These are phyloP conservation scores for Trachelipus rathkii DNA, from an alignment of 1,140 invertebrate genomes.

Conservation along the genomic window DNA sequence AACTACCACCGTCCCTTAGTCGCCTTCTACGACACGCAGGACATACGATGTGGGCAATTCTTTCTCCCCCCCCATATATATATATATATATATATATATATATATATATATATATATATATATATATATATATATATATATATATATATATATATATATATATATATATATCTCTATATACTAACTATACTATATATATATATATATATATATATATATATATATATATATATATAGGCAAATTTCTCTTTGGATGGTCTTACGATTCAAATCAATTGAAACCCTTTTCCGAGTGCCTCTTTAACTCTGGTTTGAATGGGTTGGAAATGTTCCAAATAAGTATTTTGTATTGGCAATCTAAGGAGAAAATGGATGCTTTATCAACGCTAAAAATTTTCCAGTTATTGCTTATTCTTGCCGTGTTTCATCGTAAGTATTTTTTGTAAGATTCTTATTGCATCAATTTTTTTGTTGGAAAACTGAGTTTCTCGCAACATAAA, in stretches of 20 bases:
- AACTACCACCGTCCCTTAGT: too few relatives aligned
- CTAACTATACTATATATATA: too few relatives aligned
- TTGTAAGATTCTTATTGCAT: background rate
- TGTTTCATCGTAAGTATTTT: background rate
- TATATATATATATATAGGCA: background rate
- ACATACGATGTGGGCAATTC: too few relatives aligned
- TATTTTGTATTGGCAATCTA: background rate
- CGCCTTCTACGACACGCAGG: too few relatives aligned
- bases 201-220: too few relatives aligned
- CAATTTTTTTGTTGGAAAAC: too few relatives aligned
- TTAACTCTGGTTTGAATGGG: background rate
- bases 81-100: slow-evolving; percentile 3
- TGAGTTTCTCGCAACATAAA: too few relatives aligned
- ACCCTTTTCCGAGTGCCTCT: background rate
- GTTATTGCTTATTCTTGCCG: background rate
- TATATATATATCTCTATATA: background rate
- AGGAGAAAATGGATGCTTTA: background rate
- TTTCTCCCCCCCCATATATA: too few relatives aligned
- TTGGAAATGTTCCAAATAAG: background rate
- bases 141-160: slow-evolving; percentile 7
- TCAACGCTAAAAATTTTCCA: background rate
- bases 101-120: slow-evolving; percentile 20
- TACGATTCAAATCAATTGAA: background rate
- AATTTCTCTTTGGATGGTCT: background rate
- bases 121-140: slow-evolving; percentile 20